These are phyloP conservation scores for Corella eumyota DNA, from an alignment of 23 tunicate species.

Conservation along the genomic window DNA sequence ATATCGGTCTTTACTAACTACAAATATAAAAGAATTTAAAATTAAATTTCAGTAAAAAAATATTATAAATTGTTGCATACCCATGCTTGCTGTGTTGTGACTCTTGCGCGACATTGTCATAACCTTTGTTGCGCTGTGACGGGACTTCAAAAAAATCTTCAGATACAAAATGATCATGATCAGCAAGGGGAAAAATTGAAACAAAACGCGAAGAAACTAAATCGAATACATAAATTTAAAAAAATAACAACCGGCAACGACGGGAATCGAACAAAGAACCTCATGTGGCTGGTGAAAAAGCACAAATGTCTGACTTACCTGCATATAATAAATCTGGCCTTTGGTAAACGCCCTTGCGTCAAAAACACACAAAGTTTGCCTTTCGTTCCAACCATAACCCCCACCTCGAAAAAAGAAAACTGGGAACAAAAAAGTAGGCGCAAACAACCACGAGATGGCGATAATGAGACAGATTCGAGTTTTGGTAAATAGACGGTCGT, in stretches of 20 bases:
- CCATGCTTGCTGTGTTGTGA: too few species aligned
- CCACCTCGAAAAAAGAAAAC: slow-evolving; percentile 29
- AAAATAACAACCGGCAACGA: background rate
- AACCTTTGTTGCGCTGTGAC: slow-evolving; percentile 27
- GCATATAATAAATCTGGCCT: slow-evolving; percentile 23
- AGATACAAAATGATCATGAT: slow-evolving; percentile 43
- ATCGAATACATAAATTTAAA: background rate
- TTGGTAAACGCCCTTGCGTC: background rate
- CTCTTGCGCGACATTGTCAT: slow-evolving; percentile 13
- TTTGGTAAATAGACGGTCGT: slow-evolving; percentile 25
- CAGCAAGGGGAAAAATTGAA: slow-evolving; percentile 51
- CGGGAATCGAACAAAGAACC: background rate
- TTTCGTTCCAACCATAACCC: slow-evolving; percentile 43
- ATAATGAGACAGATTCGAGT: slow-evolving; percentile 8
- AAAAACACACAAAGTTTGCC: slow-evolving; percentile 40
- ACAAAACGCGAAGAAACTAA: slow-evolving; percentile 43
- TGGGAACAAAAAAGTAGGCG: slow-evolving; percentile 56
- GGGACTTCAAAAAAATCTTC: slow-evolving; percentile 43
- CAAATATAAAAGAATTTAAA: too few species aligned
- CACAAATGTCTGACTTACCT: slow-evolving; percentile 13
- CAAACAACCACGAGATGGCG: slow-evolving; percentile 51
- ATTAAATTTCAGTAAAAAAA: too few species aligned
- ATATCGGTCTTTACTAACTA: too few species aligned
- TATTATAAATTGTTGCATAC: too few species aligned
- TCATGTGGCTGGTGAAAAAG: background rate